Percentiles rank a stretch among this genome's conserved stretches.
phyloP scores from a whole-genome alignment of 2,888 invertebrate species.

The Chymomyza fuscimana region DNA sequence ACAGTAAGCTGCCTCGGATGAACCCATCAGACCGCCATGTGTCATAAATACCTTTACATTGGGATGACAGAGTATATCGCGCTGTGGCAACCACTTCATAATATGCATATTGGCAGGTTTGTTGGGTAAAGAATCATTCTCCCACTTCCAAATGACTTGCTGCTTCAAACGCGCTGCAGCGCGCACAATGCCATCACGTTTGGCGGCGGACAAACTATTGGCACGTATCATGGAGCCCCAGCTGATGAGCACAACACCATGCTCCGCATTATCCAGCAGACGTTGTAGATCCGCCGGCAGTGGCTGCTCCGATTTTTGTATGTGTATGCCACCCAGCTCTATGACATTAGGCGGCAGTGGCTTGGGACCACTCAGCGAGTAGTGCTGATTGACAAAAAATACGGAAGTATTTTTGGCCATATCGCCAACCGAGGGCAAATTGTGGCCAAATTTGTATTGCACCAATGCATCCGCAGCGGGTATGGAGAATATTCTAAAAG shows the following conservation, averaged over 20 bases:
- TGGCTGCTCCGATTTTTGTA: constrained; percentile 76
- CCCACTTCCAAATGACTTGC: constrained; percentile 87
- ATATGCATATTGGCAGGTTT: constrained; percentile 84
- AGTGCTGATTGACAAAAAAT: constrained; percentile 81
- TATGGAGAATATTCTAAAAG: constrained; percentile 46
- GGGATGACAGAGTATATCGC: constrained; percentile 87
- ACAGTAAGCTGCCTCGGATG: constrained; percentile 84
- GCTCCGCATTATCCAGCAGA: constrained; percentile 83
- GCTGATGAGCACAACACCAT: constrained; percentile 86
- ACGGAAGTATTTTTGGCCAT: constrained; percentile 79
- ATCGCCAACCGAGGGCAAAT: constrained; percentile 80
- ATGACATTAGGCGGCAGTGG: constrained; percentile 80
- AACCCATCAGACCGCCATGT: constrained; percentile 87
- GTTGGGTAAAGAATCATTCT: constrained; percentile 82
- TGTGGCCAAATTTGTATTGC: constrained; percentile 74
- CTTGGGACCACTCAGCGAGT: constrained; percentile 81
- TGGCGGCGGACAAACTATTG: constrained; percentile 82
- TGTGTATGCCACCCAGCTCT: constrained; percentile 82
- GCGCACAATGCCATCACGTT: constrained; percentile 82
- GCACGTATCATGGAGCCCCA: constrained; percentile 86
- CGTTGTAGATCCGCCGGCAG: constrained; percentile 81
- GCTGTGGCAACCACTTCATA: constrained; percentile 86
- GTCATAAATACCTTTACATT: constrained; percentile 85
- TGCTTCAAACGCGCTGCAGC: constrained; percentile 82
- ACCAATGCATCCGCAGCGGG: constrained; percentile 67